Evolutionary conservation across 2,113 vertebrate genomes (phyloP).

Genomic region (Philantomba maxwellii): DNA sequence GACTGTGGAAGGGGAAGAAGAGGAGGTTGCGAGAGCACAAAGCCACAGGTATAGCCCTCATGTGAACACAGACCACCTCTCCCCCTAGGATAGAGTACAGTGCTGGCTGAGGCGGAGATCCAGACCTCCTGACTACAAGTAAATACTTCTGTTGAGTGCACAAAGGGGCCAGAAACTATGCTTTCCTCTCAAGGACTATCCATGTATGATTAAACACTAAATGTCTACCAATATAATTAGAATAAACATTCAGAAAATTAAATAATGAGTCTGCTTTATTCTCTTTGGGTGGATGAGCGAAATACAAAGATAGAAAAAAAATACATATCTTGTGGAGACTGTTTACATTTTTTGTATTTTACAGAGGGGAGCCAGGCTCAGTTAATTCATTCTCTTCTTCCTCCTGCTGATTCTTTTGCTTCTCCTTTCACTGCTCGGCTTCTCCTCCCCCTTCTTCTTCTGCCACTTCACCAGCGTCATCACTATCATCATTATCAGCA

Average conservation of each 20-base stretch:
- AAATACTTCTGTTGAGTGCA: background rate
- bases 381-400: background rate
- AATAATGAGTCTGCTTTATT: background rate
- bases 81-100: background rate
- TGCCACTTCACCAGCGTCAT: background rate
- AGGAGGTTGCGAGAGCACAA: background rate
- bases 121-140: background rate
- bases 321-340: background rate
- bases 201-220: background rate
- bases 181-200: background rate
- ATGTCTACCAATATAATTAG: background rate
- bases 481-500: background rate
- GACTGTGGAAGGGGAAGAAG: background rate
- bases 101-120: background rate
- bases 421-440: background rate
- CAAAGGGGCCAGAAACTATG: background rate
- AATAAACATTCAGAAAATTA: background rate
- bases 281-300: background rate
- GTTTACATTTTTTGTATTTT: background rate
- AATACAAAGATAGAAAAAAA: background rate
- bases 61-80: background rate
- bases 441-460: background rate
- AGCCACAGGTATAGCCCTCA: background rate
- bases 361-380: background rate
- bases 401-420: background rate